Conservation (phyloP, 2,797 vertebrate genomes). For the Prunella strophiata region DNA sequence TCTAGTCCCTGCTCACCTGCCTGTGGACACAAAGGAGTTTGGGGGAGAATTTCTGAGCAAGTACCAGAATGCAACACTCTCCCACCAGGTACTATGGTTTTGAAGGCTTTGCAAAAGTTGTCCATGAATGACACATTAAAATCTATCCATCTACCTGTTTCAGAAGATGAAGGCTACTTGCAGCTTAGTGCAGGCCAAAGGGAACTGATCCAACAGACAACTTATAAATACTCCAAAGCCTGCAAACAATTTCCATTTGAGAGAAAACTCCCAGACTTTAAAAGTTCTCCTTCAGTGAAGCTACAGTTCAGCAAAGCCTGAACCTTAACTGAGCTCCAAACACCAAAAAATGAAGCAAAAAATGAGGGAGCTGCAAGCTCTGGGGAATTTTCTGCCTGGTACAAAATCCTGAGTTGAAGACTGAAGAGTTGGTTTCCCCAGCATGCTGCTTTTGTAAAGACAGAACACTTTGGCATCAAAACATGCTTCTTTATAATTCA, state of each 20-base stretch:
- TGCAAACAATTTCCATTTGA: not conserved
- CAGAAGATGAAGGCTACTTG: not conserved
- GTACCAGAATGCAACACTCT: not conserved
- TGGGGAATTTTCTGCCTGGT: not conserved
- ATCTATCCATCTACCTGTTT: not conserved
- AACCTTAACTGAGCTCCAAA: not conserved
- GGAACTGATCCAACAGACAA: not conserved
- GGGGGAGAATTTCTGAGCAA: not conserved
- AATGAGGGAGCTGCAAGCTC: not conserved
- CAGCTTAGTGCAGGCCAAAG: not conserved
- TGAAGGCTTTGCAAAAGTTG: not conserved
- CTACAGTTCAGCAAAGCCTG: not conserved
- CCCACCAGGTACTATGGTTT: rapidly evolving
- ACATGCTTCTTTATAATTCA: not conserved
- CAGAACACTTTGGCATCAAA: not conserved
- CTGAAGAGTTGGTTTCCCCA: not conserved
- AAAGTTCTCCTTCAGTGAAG: not conserved
- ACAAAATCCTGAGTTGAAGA: not conserved
- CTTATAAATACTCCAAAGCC: not conserved
- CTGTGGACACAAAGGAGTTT: not conserved
- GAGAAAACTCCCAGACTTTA: not conserved
- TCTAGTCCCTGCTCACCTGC: not conserved
- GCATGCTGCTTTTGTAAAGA: not conserved
- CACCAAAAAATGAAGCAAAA: not conserved
- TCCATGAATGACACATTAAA: not conserved